Evolutionary conservation across 2,113 vertebrate genomes (phyloP), one percentile per base, ranked within the genome.

Genomic region (Corythoichthys intestinalis): DNA sequence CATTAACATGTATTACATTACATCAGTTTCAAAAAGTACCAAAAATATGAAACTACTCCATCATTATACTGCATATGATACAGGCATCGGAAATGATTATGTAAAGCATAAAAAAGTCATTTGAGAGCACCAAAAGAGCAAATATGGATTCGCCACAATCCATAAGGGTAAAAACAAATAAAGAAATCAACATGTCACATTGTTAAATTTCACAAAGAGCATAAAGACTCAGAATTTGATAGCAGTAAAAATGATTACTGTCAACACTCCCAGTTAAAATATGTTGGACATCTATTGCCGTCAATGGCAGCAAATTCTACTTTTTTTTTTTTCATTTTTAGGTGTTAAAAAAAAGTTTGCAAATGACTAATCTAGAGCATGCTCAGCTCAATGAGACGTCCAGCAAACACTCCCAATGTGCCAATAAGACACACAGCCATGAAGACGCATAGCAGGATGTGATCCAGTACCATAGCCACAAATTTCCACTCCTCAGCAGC

Each of bases 401-500:
- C 95, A 56, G 94, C 94, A 74, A 97, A 98, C 71, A 98, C 95
- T 0, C 92, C 94, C 48, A 96, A 70, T 1, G 97, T 99, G 67
- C 97, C 97, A 11, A 96, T 94, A 79, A 98, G 93, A 75, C 96
- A 98, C 71, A 98, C 94, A 0, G 94, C 83, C 96, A 98, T 97
- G 90, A 99, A 99, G 83, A 98, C 92, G 54, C 93, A 96, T 3
- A 99, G 93, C 81, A 99, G 93, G 74, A 99, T 93, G 83, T 98
- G 97, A 87, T 99, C 96, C 85, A 98, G 74, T 67, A 99, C 97
- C 97, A 99, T 99, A 0, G 97, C 96, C 35, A 99, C 97, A 59
- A 96, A 99, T 86, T 98, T 98, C 97, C 97, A 99, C 83, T 99
- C 97, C 76, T 98, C 97, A 2, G 95, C 92, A 28, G 96, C 96